Evolutionary conservation across 30 jellyfish, hydroid and myxozoan genomes (phyloP), one percentile per base, ranked within the genome.

Genomic region (Cassiopea xamachana): DNA sequence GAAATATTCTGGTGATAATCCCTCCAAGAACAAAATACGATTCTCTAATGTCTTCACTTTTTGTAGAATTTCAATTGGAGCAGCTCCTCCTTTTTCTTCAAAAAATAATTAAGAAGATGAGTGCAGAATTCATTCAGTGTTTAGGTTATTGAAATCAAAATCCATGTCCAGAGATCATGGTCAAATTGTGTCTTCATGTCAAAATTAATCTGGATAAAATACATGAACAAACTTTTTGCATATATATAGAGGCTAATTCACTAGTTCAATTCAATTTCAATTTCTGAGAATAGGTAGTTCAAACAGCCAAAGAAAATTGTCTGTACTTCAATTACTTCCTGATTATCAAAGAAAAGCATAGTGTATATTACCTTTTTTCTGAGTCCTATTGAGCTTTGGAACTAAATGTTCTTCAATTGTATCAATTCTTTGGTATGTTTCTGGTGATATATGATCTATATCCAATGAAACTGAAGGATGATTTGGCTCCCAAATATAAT

Each of bases 1-100:
- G 80, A 95, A 88, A 82, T 96, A 96, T 82, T 96, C 99, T 3
- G 98, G 98, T 7, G 99, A 96, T 17, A 92, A 80, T 14, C 98
- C 91, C 81, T 96, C 99, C 71, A 96, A 59, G 60, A 61, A 90
- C 48, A 96, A 82, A 1, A 96, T 94, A 43, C 95, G 91, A 58
- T 86, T 87, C 69, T 96, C 99, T 12, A 96, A 85, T 45, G 64
- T 92, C 73, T 86, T 90, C 8, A 90, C 60, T 72, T 45, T 82
- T n/a, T 79, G 68, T 44, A 90, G 46, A 5, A 77, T 81, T 2
- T 75, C 60, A 18, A 12, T 12, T 1, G 78, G 14, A 12, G 39
- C 39, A 27, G 86, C 12, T 14, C 73, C 85, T 14, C 27, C 64
- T 3, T 83, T 60, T 39, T 48, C 94, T 91, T 76, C 16, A 18